phyloP scores from a whole-genome alignment of 2,888 invertebrate genomes.

The Scaptomyza parva region DNA sequence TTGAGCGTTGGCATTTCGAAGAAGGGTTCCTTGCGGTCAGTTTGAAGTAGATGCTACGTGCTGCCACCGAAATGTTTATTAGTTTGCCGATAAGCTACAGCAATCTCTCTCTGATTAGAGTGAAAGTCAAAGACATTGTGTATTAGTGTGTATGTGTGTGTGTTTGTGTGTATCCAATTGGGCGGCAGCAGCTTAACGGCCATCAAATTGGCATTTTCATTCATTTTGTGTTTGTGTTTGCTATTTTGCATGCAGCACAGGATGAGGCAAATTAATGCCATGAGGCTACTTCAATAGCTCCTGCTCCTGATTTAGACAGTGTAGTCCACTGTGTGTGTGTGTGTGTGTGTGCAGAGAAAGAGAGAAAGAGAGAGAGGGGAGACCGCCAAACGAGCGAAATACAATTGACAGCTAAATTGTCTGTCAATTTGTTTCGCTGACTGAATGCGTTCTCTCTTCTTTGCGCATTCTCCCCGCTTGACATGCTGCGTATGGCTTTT shows the following conservation, averaged over 20 bases:
- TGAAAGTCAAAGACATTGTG: background rate
- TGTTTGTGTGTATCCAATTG: no score
- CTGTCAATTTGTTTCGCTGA: constrained; percentile 77
- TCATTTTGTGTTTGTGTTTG: constrained; percentile 3
- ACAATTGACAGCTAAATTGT: constrained; percentile 80
- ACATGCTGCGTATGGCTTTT: constrained; percentile 32
- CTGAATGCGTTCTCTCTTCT: constrained; percentile 58
- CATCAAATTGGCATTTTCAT: constrained; percentile 61
- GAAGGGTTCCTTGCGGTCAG: constrained; percentile 28
- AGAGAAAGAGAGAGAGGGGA: no score
- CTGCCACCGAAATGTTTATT: constrained; percentile 41
- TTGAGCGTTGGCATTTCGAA: constrained; percentile 3
- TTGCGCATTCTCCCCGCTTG: constrained; percentile 45
- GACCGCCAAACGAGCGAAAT: constrained; percentile 52
- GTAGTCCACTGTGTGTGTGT: no score
- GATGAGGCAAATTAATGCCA: constrained; percentile 39
- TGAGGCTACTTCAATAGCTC: constrained; percentile 15
- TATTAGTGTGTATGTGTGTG: no score
- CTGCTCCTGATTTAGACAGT: background rate
- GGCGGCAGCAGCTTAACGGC: constrained; percentile 56
- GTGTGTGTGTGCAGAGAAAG: no score
- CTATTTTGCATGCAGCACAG: constrained; percentile 52
- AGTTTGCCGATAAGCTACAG: constrained; percentile 36
- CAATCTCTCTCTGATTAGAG: constrained; percentile 9
- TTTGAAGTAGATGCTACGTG: constrained; percentile 41